Conservation (phyloP, 2,113 vertebrate species). For the Dicrurus megarhynchus region DNA sequence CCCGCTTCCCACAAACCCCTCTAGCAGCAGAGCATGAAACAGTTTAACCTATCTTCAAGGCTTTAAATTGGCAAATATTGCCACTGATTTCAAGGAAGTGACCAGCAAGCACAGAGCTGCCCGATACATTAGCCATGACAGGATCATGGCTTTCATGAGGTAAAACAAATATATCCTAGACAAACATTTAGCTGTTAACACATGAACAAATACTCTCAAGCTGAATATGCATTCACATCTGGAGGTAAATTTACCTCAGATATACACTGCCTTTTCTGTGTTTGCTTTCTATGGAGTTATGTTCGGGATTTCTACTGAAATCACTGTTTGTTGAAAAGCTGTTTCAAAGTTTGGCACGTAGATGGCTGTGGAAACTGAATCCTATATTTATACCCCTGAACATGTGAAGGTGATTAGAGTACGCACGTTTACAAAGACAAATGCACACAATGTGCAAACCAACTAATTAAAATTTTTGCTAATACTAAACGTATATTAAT, state of each 20-base stretch:
- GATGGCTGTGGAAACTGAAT: not conserved
- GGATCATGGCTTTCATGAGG: not conserved
- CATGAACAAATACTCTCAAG: not conserved
- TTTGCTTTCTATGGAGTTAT: not conserved
- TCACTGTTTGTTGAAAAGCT: not conserved
- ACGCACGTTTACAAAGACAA: not conserved
- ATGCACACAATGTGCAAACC: not conserved
- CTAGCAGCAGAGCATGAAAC: not conserved
- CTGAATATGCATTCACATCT: not conserved
- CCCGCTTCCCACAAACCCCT: not conserved
- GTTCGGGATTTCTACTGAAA: not conserved
- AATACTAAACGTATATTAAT: not conserved
- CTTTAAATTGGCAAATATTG: not conserved
- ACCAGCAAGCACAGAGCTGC: not conserved
- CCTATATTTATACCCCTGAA: not conserved
- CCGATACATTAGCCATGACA: not conserved
- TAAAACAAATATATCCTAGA: not conserved
- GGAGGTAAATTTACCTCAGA: not conserved
- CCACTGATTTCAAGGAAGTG: not conserved
- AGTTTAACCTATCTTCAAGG: not conserved
- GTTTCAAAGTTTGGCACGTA: not conserved
- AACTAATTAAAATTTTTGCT: not conserved
- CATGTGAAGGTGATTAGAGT: not conserved
- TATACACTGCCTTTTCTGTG: not conserved
- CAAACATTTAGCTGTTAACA: not conserved